Percentiles rank a stretch among this genome's conserved stretches.
Conservation (phyloP, 2,888 invertebrate species). For the Heliconius hortense region DNA sequence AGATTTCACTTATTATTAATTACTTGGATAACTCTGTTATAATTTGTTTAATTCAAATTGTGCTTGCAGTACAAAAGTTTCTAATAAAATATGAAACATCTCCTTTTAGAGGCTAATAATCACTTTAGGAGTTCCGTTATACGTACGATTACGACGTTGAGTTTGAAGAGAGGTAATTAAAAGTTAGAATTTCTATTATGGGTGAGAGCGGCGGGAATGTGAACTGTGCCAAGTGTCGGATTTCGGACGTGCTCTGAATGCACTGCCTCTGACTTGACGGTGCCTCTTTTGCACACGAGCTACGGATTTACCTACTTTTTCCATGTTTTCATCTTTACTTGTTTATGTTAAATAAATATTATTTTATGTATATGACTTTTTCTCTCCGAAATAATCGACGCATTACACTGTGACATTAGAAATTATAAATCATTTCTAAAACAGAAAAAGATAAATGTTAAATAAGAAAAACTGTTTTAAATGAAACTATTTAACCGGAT, state of each 20-base stretch:
- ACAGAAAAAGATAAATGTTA: background rate
- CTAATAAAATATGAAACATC: conserved; percentile 22
- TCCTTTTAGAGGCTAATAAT: conserved; percentile 35
- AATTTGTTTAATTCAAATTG: background rate
- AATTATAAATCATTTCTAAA: background rate
- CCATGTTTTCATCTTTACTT: conserved; percentile 15
- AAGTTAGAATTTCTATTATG: conserved; percentile 75
- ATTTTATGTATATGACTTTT: background rate
- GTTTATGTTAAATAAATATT: background rate
- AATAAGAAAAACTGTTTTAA: too few relatives aligned
- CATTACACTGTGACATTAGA: background rate
- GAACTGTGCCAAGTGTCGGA: conserved; percentile 76
- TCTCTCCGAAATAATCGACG: background rate
- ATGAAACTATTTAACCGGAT: too few relatives aligned
- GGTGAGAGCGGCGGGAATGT: conserved; percentile 57
- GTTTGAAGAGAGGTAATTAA: conserved; percentile 73
- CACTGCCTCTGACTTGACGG: conserved; percentile 42
- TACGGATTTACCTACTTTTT: conserved; percentile 38
- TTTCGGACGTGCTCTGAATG: conserved; percentile 73
- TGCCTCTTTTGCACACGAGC: conserved; percentile 34
- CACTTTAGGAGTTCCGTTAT: conserved; percentile 38
- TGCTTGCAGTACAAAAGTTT: background rate
- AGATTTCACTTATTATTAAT: background rate
- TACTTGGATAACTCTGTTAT: background rate
- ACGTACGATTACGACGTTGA: conserved; percentile 50